Evolutionary conservation across 2,888 invertebrate genomes (phyloP), one percentile per base, ranked within the genome.

Genomic region (Ectemnius cavifrons): DNA sequence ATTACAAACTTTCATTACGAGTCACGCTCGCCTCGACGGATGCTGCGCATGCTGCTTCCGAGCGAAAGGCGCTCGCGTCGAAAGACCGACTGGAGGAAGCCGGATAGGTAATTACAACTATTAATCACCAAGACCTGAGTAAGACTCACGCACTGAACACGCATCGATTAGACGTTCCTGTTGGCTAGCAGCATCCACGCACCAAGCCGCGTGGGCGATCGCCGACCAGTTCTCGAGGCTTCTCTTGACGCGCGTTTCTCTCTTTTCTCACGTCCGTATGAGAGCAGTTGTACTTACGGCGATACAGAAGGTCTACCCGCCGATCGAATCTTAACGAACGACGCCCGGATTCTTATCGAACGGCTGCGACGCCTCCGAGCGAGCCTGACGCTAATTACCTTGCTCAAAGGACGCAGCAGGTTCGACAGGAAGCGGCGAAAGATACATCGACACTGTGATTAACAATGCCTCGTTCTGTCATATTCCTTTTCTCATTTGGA

Each of bases 1-100:
- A 85, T 85, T 85, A 80, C 80, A 61, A 82, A 85, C 79, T 84
- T 83, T 82, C 84, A 77, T 84, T 85, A 75, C 80, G 67, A 85
- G 84, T 83, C 83, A 84, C 83, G 81, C 78, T 79, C 75, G 60
- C 16, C 57, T 70, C 73, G 70, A 71, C 66, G 71, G 49, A 78
- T 57, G 71, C 73, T 69, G 66, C 59, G 37, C 45, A 47, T n/a
- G 18, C 20, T 57, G 75, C 76, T 79, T 78, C 78, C 77, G 77
- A 58, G 69, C 63, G 45, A 62, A 62, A 63, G 49, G 67, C 75
- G 67, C 47, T 1, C 64, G 28, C 18, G 1, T n/a, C 6, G 14
- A 45, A 13, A 58, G 63, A 65, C 8, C 37, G 37, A 37, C 52
- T 56, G 27, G 27, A 52, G 58, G 63, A 67, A 64, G 63, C 59